These are phyloP conservation scores for Halotydeus destructor DNA, from an alignment of 1,140 invertebrate species.

Conservation along the genomic window DNA sequence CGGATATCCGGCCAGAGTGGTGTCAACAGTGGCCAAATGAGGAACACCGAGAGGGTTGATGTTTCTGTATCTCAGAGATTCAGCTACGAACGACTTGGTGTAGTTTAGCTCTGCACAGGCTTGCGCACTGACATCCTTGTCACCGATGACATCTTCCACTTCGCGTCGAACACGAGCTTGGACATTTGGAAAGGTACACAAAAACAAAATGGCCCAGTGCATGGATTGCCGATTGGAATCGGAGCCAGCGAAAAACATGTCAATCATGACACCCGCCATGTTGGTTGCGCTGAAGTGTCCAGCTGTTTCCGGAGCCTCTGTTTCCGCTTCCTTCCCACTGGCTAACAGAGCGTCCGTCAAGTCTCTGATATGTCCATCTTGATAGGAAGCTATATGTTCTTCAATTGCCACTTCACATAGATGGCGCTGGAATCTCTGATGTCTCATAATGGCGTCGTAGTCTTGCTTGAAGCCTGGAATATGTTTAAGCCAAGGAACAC, in stretches of 20 bases:
- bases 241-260: constrained; percentile 19
- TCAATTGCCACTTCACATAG: neutral
- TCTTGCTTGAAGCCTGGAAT: too few relatives aligned
- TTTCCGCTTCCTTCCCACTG: constrained; percentile 32
- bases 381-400: too few relatives aligned
- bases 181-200: constrained; percentile 22
- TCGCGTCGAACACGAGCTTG: constrained; percentile 20
- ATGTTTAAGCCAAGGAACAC: neutral
- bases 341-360: constrained; percentile 63
- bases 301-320: constrained; percentile 5
- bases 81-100: neutral
- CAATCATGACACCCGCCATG: constrained; percentile 11
- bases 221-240: constrained; percentile 22
- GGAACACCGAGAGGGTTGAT: neutral
- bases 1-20: too few relatives aligned
- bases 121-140: neutral
- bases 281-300: constrained; percentile 8
- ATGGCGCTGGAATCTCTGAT: neutral
- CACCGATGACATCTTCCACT: constrained; percentile 18
- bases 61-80: neutral
- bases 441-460: too few relatives aligned
- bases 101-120: constrained; percentile 8
- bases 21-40: neutral
- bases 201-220: constrained; percentile 19
- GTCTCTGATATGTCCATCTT: constrained; percentile 29